Evolutionary conservation across 2,888 invertebrate genomes (phyloP).

Genomic region (Panopea generosa): DNA sequence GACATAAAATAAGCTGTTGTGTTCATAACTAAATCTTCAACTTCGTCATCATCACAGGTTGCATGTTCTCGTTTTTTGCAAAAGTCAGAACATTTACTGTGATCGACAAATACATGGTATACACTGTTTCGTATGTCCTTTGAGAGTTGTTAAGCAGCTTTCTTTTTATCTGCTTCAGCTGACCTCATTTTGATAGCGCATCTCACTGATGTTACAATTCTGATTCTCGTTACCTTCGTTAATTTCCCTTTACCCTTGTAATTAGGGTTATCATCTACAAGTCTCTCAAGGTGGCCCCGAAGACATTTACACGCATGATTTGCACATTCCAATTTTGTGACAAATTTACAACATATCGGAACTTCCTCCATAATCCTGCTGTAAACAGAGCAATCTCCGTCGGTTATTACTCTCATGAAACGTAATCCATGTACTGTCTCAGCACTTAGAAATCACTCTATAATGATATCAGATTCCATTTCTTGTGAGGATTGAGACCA

Average conservation of each 20-base stretch:
- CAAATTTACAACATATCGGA: slow-evolving; percentile 20
- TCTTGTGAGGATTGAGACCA: slow-evolving; percentile 48
- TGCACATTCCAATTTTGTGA: slow-evolving; percentile 45
- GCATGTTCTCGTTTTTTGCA: neutral
- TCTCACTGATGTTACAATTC: neutral
- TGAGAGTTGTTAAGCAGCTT: too few relatives aligned
- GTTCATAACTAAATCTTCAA: neutral
- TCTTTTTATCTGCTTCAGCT: neutral
- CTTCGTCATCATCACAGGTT: too few relatives aligned
- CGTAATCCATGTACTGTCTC: slow-evolving; percentile 41
- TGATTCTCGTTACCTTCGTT: slow-evolving; percentile 23
- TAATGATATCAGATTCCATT: slow-evolving; percentile 51
- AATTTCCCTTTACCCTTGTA: slow-evolving; percentile 31
- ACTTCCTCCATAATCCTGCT: slow-evolving; percentile 16
- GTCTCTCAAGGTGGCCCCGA: slow-evolving; percentile 29
- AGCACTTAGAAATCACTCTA: slow-evolving; percentile 54
- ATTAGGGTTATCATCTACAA: slow-evolving; percentile 30
- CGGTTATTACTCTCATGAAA: slow-evolving; percentile 21
- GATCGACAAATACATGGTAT: too few relatives aligned
- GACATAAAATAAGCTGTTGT: neutral
- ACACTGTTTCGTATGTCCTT: too few relatives aligned
- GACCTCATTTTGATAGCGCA: neutral
- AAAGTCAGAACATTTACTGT: neutral
- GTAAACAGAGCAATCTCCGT: slow-evolving; percentile 44
- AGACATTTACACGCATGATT: slow-evolving; percentile 49